phyloP scores from a whole-genome alignment of 2,888 invertebrate species.

The Tinea trinotella region DNA sequence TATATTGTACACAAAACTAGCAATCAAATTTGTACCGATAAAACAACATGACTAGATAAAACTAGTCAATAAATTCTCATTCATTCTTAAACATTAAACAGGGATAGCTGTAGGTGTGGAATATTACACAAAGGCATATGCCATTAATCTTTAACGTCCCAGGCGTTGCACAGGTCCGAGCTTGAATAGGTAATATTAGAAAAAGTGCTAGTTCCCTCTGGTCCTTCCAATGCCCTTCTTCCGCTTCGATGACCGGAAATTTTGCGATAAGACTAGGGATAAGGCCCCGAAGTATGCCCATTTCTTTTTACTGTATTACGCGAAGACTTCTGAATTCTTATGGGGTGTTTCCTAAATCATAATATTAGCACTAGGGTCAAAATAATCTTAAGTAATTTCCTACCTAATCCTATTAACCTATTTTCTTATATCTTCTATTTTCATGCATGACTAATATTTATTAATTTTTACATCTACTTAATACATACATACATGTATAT shows the following conservation, averaged over 20 bases:
- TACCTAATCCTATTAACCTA: too few relatives aligned
- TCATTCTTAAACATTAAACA: constrained; percentile 2
- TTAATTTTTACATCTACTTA: too few relatives aligned
- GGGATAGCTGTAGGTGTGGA: constrained; percentile 2
- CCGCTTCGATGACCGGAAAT: constrained; percentile 53
- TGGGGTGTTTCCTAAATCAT: constrained; percentile 7
- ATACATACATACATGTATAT: too few relatives aligned
- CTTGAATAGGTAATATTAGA: constrained; percentile 31
- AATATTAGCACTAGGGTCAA: not conserved
- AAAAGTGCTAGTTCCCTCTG: constrained; percentile 37
- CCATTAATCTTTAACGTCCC: constrained; percentile 13
- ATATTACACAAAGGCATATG: not conserved
- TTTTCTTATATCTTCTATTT: too few relatives aligned
- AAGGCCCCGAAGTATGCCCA: constrained; percentile 25
- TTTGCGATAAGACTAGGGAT: constrained; percentile 46
- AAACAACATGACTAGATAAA: not conserved
- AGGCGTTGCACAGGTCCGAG: constrained; percentile 5
- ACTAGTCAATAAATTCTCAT: not conserved
- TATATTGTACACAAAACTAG: too few relatives aligned
- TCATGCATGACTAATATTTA: too few relatives aligned
- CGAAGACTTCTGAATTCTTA: constrained; percentile 8
- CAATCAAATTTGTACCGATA: not conserved
- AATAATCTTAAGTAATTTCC: not conserved
- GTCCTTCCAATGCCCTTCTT: constrained; percentile 33
- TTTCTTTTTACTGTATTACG: constrained; percentile 16